These are phyloP conservation scores for Plestiodon gilberti DNA, from an alignment of 2,113 vertebrate genomes.

Conservation along the genomic window DNA sequence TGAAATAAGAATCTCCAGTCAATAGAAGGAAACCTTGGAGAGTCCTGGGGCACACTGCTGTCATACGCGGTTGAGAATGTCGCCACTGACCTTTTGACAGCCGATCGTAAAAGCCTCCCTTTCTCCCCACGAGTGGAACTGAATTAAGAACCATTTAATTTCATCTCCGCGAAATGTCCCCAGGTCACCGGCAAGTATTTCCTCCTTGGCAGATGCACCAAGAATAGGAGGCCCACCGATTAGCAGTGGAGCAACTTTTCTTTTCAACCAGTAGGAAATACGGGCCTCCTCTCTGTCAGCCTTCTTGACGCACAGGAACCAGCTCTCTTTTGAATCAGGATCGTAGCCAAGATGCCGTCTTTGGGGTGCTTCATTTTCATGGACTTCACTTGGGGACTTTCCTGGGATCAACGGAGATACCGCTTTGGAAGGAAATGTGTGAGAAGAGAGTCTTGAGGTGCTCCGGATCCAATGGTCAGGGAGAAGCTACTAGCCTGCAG, in stretches of 20 bases:
- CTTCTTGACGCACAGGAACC: background rate
- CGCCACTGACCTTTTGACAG: conserved; percentile 66
- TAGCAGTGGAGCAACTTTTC: background rate
- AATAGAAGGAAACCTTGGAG: conserved; percentile 60
- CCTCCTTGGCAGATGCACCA: conserved; percentile 11
- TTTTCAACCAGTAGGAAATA: background rate
- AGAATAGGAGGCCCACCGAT: background rate
- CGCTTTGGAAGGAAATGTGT: background rate
- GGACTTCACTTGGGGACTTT: background rate
- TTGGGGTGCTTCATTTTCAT: accelerated
- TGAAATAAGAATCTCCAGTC: conserved; percentile 61
- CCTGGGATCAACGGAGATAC: background rate
- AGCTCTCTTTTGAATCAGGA: background rate
- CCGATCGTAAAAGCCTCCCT: conserved; percentile 53
- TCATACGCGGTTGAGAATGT: conserved; percentile 63
- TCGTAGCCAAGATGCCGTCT: too few species aligned
- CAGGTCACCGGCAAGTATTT: conserved; percentile 5
- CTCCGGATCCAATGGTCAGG: too few species aligned
- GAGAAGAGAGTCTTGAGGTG: too few species aligned
- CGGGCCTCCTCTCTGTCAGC: background rate
- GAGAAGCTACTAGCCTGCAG: too few species aligned
- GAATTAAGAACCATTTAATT: conserved; percentile 58
- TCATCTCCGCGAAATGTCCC: conserved; percentile 40
- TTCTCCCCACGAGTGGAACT: conserved; percentile 41
- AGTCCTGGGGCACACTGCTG: conserved; percentile 65